Evolutionary conservation across 2,113 vertebrate species (phyloP).

Genomic region (Mormyrus iriodes): DNA sequence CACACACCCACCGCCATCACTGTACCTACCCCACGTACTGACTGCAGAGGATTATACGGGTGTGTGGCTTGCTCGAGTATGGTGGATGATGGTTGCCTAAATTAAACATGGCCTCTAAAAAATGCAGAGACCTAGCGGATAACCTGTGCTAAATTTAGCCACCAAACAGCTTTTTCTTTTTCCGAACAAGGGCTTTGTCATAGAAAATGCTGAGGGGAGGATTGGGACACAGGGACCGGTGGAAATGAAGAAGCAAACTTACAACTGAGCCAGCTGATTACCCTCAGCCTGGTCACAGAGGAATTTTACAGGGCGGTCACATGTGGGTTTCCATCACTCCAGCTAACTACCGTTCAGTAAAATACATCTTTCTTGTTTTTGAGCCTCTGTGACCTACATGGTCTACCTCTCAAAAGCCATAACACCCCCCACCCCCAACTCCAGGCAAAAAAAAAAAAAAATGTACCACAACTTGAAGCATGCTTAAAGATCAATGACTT

Average conservation of each 20-base stretch:
- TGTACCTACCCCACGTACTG: background rate
- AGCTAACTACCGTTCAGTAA: background rate
- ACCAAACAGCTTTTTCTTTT: background rate
- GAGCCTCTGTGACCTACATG: background rate
- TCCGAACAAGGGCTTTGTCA: background rate
- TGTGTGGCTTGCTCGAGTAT: background rate
- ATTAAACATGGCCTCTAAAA: conserved; percentile 14
- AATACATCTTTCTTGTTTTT: background rate
- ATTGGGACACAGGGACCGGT: background rate
- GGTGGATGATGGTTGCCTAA: background rate
- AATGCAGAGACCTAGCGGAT: background rate
- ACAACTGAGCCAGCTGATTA: background rate
- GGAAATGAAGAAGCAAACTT: background rate
- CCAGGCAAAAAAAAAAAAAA: too few species aligned
- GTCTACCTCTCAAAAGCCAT: background rate
- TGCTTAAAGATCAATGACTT: background rate
- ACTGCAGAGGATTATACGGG: background rate
- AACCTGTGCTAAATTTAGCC: conserved; percentile 9
- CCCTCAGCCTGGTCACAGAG: background rate
- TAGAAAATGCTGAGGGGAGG: background rate
- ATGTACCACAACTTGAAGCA: background rate
- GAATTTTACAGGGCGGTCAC: background rate
- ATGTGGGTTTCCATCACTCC: background rate
- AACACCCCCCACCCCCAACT: background rate
- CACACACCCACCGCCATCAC: background rate